Base-by-base conservation (phyloP, 2,888 invertebrate species). In the Cepaea hortensis region DNA sequence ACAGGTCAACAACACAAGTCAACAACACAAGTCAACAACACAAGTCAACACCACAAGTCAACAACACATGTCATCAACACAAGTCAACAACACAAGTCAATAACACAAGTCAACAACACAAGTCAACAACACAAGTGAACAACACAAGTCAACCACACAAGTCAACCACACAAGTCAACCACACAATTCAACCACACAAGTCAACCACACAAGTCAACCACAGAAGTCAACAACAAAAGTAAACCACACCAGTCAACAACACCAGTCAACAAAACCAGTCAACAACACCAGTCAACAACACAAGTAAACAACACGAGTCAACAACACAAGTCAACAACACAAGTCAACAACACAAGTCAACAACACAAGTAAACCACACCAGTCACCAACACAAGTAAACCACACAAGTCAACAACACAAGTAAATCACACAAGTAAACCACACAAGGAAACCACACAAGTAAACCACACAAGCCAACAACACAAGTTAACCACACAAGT, bases 401-500 rank as follows among this genome's bases (percentile, higher is more conserved):
- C 4, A 79, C 2, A 3, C 46, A 76, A 1, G 13, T 15, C 35
- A 35, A 46, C 11, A 79, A 1, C 1, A 35, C 35, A 35, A 35
- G 35, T 35, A 0, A 35, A 35, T 1, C 1, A 35, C 35, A 35
- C 35, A n/a, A n/a, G n/a, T n/a, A n/a, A n/a, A n/a, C n/a, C n/a
- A n/a, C n/a, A n/a, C n/a, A n/a, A 89, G n/a, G 89, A 84, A 61
- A 83, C 9, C 6, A 15, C 3, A 9, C 72, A 3, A 81, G 72
- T 20, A 0, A 15, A 79, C 9, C 4, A 79, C 2, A 3, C 46
- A 76, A 1, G 13, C 1, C 35, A 35, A 46, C 11, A 79, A 1
- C 1, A 35, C 35, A 35, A 35, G 35, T 35, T 1, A 35, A 35
- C 35, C 1, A 35, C 35, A 35, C 35, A n/a, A n/a, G n/a, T n/a